phyloP scores from a whole-genome alignment of 2,797 vertebrate genomes.

The Sciaenops ocellatus region DNA sequence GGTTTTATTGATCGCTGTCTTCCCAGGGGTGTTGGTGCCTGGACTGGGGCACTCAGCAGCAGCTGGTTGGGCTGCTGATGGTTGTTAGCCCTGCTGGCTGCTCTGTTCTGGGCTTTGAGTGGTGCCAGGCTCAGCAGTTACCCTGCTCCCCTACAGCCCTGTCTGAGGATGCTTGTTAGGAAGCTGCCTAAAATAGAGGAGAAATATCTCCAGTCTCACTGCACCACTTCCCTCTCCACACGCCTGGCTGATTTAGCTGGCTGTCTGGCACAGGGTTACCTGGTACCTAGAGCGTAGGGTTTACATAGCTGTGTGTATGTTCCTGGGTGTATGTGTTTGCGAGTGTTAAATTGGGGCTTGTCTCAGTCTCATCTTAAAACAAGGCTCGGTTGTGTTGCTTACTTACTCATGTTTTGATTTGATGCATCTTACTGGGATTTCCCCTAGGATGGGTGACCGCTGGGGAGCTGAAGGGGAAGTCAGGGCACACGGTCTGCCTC shows the following conservation, averaged over 20 bases:
- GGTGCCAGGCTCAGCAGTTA: conserved; percentile 83
- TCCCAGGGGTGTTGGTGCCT: conserved; percentile 78
- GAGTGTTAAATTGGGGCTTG: conserved; percentile 37
- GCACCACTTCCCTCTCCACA: conserved; percentile 69
- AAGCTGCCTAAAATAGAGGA: conserved; percentile 85
- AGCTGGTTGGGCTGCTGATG: conserved; percentile 82
- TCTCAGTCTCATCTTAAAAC: conserved; percentile 53
- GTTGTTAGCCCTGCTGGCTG: conserved; percentile 82
- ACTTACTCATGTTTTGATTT: conserved; percentile 66
- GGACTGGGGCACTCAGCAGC: conserved; percentile 73
- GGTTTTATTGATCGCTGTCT: conserved; percentile 81
- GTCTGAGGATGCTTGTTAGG: conserved; percentile 87
- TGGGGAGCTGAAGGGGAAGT: conserved; percentile 51
- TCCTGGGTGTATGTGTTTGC: conserved; percentile 31
- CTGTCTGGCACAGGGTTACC: conserved; percentile 69
- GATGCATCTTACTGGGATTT: conserved; percentile 60
- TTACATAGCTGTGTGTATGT: conserved; percentile 41
- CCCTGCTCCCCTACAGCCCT: conserved; percentile 78
- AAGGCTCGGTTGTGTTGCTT: conserved; percentile 57
- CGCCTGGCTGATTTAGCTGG: conserved; percentile 72
- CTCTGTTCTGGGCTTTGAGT: conserved; percentile 79
- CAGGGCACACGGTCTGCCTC: conserved; percentile 38
- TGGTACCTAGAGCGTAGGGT: conserved; percentile 60
- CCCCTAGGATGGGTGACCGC: conserved; percentile 40
- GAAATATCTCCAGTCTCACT: conserved; percentile 80